A percentile compares a stretch with the other conserved stretches of the same genome.
Evolutionary conservation across 2,888 invertebrate species (phyloP).

Genomic region (Endotricha flammealis): DNA sequence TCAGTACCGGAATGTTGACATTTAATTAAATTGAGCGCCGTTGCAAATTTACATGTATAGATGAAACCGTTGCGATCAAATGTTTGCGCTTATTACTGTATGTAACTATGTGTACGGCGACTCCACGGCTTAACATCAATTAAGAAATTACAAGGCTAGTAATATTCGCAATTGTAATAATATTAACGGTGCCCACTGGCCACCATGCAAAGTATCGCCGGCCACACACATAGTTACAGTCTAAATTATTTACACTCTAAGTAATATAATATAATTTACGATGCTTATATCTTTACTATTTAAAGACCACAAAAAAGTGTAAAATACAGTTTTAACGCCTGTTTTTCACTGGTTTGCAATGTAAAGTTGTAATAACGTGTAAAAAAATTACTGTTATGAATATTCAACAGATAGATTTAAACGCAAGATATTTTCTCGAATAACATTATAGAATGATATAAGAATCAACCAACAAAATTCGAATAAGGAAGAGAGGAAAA

Average conservation of each 20-base stretch:
- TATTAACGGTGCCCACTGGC: background rate
- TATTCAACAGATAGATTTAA: conserved; percentile 3
- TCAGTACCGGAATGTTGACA: conserved; percentile 54
- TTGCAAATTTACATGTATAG: conserved; percentile 32
- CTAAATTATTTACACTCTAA: no score
- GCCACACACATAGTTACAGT: background rate
- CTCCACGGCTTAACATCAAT: background rate
- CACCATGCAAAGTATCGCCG: background rate
- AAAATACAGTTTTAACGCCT: background rate
- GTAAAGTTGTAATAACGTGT: background rate
- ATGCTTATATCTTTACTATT: background rate
- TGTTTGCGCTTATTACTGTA: conserved; percentile 11
- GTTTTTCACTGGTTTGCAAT: background rate
- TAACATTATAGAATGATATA: background rate
- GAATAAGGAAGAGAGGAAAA: conserved; percentile 23
- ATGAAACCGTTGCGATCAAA: conserved; percentile 43
- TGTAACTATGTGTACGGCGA: background rate
- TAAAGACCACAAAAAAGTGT: background rate
- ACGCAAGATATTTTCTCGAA: background rate
- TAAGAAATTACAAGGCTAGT: background rate
- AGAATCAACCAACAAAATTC: conserved; percentile 10
- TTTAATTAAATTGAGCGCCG: conserved; percentile 51
- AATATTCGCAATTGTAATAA: background rate
- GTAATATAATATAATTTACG: background rate
- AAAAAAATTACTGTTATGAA: background rate